Evolutionary conservation across 2,113 vertebrate species (phyloP).

Genomic region (Myiozetetes cayanensis): DNA sequence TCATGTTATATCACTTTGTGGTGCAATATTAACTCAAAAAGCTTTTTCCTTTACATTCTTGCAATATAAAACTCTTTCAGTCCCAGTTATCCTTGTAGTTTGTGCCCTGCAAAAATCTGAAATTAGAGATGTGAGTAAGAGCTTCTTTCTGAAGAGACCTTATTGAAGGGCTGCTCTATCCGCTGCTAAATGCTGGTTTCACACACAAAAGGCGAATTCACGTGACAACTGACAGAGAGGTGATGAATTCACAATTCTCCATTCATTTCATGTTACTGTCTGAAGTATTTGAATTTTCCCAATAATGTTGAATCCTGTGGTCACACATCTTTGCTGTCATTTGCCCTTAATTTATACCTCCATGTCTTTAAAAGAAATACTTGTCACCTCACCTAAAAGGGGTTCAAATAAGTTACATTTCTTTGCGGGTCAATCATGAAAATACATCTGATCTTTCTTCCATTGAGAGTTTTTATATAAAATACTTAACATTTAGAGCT

Average conservation of each 20-base stretch:
- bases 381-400: neutral
- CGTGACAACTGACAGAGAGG: neutral
- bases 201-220: accelerated
- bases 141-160: neutral
- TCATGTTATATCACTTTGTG: neutral
- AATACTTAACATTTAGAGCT: neutral
- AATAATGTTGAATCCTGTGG: neutral
- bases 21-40: neutral
- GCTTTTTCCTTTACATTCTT: accelerated
- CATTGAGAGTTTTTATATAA: accelerated
- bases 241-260: neutral
- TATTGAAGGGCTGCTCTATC: neutral
- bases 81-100: neutral
- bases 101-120: neutral
- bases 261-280: neutral
- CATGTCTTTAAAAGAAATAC: neutral
- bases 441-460: neutral
- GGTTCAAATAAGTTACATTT: neutral
- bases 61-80: neutral
- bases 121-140: neutral
- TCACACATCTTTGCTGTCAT: neutral
- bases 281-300: neutral
- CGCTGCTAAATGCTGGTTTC: neutral
- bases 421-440: neutral
- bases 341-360: neutral